phyloP scores from a whole-genome alignment of 2,888 invertebrate species.

The Nineta flava region DNA sequence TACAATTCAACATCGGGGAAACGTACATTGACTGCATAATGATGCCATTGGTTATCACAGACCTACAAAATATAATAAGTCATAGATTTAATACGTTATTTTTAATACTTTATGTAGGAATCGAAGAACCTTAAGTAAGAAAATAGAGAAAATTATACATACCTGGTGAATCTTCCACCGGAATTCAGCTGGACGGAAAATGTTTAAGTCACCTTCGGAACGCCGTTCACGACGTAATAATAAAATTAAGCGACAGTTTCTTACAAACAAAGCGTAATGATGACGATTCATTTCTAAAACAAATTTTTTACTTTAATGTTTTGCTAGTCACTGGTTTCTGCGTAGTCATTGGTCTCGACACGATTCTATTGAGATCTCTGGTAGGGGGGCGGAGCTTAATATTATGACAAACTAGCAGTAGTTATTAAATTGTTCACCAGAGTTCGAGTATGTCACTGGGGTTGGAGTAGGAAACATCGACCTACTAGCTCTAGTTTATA shows the following conservation, averaged over 20 bases:
- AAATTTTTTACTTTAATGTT: slow-evolving; percentile 4
- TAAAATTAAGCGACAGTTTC: slow-evolving; percentile 92
- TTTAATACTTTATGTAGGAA: neutral
- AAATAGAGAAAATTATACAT: slow-evolving; percentile 11
- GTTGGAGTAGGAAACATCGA: no score
- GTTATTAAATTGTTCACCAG: no score
- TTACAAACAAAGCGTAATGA: slow-evolving; percentile 92
- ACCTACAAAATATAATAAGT: slow-evolving; percentile 19
- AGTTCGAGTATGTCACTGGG: no score
- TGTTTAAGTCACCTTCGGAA: slow-evolving; percentile 82
- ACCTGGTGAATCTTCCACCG: slow-evolving; percentile 92
- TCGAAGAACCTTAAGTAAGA: neutral
- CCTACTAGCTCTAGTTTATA: no score
- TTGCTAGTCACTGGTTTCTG: no score
- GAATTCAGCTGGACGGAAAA: slow-evolving; percentile 97
- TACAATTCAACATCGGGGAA: slow-evolving; percentile 80
- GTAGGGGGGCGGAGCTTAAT: no score
- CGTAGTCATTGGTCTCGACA: no score
- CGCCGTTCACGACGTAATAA: slow-evolving; percentile 76
- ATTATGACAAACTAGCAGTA: no score
- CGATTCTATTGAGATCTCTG: no score
- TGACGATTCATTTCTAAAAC: slow-evolving; percentile 92
- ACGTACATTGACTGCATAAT: slow-evolving; percentile 86
- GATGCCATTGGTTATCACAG: slow-evolving; percentile 98
- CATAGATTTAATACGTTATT: neutral